These are phyloP conservation scores for Drosophila repleta DNA, from an alignment of 1,140 invertebrate species.

Conservation along the genomic window DNA sequence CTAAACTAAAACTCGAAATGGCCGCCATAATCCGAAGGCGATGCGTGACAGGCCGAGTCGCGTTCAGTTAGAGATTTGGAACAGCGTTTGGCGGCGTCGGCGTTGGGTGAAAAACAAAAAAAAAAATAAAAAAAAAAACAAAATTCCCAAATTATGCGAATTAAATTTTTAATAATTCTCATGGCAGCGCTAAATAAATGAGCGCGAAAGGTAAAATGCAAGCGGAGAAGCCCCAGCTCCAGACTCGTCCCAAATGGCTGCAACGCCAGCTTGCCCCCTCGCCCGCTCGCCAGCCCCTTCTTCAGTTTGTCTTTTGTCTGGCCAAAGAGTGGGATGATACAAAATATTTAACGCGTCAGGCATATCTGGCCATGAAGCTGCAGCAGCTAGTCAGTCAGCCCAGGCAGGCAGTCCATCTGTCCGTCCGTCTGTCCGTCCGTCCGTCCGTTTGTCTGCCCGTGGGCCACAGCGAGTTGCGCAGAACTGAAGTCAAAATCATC, in stretches of 20 bases:
- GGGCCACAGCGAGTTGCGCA: constrained; percentile 47
- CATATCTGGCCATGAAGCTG: constrained; percentile 54
- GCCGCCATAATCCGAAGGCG: constrained; percentile 8
- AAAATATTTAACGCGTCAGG: constrained; percentile 74
- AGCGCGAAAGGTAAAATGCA: constrained; percentile 56
- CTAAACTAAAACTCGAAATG: background rate
- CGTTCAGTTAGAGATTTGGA: constrained; percentile 5
- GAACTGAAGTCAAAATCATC: constrained; percentile 18
- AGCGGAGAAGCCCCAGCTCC: constrained; percentile 15
- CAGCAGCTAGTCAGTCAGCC: constrained; percentile 19
- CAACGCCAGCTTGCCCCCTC: background rate
- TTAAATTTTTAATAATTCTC: constrained; percentile 83
- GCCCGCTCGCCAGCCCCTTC: background rate
- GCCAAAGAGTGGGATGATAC: constrained; percentile 74
- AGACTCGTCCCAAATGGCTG: constrained; percentile 22
- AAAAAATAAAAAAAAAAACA: constrained; percentile 59
- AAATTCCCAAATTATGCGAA: constrained; percentile 83
- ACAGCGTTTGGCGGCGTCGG: constrained; percentile 1
- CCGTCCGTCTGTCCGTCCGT: background rate
- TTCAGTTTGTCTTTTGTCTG: constrained; percentile 27
- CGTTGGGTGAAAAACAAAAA: background rate
- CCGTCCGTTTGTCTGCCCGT: constrained; percentile 44
- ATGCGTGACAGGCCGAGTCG: constrained; percentile 5
- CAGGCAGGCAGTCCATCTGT: background rate
- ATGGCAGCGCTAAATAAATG: constrained; percentile 77